Evolutionary conservation across 2,113 vertebrate genomes (phyloP), one percentile per base, ranked within the genome.

Genomic region (Centropristis striata): DNA sequence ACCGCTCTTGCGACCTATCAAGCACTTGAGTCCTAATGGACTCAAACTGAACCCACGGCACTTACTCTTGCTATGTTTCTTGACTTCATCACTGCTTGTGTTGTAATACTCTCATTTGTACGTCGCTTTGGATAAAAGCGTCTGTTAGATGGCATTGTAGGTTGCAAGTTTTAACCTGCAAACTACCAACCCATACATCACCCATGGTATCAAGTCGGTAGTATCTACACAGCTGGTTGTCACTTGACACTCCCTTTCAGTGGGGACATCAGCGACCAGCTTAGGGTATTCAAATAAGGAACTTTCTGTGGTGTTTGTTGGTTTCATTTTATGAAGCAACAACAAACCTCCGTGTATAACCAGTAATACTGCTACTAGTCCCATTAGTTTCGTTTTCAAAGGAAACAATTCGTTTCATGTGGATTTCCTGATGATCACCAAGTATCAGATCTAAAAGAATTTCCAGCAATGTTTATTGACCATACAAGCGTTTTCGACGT

Each of bases 311-410:
- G 5, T 75, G 18, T 61, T 28, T 6, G n/a, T 71, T 5, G 57
- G 75, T 88, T 86, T 85, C 58, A 32, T 83, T 87, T 86, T 74
- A 60, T 23, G 5, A 27, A 28, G 60, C 44, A 76, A 75, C 42
- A 18, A 37, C 4, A 21, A 41, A 2, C 1, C 18, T 67, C n/a
- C 10, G 49, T 23, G 18, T n/a, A 27, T 21, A 3, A 60, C 13
- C 14, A 46, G 6, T 27, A 11, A 11, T 7, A 7, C 5, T 68
- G 16, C 16, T 18, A 18, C 12, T 0, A 20, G 4, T 2, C 8
- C 3, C 53, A 53, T 66, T 23, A 8, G 72, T 83, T 84, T 76
- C 15, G 3, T 39, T 71, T 58, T 71, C 8, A 2, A 27, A 9
- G 44, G n/a, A 71, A 80, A 23, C 3, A 44, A 0, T 10, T 20